A percentile compares a stretch with the other conserved stretches of the same genome.
phyloP scores from a whole-genome alignment of 2,113 vertebrate species.

The Clupea harengus region DNA sequence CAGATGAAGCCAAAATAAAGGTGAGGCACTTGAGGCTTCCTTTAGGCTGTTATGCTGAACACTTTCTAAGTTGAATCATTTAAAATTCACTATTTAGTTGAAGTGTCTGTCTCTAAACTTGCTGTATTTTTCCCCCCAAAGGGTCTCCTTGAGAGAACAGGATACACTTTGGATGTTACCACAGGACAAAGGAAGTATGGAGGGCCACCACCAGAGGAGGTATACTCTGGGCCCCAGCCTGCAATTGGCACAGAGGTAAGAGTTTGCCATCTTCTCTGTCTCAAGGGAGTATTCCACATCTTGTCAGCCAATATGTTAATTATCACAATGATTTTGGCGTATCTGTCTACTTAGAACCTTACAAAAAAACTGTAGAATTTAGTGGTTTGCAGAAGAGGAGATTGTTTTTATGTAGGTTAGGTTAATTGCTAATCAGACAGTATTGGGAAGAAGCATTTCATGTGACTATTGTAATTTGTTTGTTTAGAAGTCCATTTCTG shows the following conservation, averaged over 20 bases:
- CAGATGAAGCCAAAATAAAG: conserved; percentile 97
- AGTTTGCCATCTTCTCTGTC: neutral
- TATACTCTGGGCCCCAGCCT: conserved; percentile 86
- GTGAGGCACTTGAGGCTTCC: conserved; percentile 56
- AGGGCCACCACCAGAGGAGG: conserved; percentile 88
- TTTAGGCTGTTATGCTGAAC: neutral
- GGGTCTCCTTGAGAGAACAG: conserved; percentile 91
- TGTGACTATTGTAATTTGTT: neutral
- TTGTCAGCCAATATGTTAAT: neutral
- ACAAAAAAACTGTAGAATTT: neutral
- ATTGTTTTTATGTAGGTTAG: neutral
- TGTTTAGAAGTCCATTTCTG: no score
- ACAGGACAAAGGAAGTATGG: conserved; percentile 97
- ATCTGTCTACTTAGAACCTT: neutral
- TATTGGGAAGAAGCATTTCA: neutral
- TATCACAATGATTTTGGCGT: neutral
- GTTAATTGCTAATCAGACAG: neutral
- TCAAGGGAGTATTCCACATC: neutral
- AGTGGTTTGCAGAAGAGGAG: neutral
- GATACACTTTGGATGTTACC: conserved; percentile 96
- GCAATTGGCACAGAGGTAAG: conserved; percentile 93
- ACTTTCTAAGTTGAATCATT: neutral
- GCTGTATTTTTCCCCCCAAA: conserved; percentile 51
- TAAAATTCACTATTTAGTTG: neutral
- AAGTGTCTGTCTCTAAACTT: conserved; percentile 26